phyloP scores from a whole-genome alignment of 2,888 invertebrate species.

The Chrysolina haemoptera region DNA sequence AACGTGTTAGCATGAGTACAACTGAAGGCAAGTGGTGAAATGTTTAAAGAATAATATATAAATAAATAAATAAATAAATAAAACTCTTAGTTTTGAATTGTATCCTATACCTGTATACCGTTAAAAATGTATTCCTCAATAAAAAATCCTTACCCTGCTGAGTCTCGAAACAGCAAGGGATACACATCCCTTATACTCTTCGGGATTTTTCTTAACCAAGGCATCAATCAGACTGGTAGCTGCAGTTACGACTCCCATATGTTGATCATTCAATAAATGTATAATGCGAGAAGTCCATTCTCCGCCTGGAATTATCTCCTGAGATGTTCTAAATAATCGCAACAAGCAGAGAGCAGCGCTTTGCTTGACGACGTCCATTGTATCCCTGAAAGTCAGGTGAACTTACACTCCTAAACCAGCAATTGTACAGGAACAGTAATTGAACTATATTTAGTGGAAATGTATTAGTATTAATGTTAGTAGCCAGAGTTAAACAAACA shows the following conservation, averaged over 20 bases:
- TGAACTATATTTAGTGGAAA: too few relatives aligned
- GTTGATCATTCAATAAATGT: conserved; percentile 98
- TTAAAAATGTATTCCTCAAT: too few relatives aligned
- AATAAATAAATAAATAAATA: too few relatives aligned
- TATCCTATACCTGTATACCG: too few relatives aligned
- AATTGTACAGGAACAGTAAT: not conserved
- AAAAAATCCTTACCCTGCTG: conserved; percentile 77
- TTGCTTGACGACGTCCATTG: conserved; percentile 99
- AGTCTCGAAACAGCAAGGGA: conserved; percentile 97
- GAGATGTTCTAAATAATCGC: conserved; percentile 93
- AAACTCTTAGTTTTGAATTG: too few relatives aligned
- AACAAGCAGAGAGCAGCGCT: conserved; percentile 97
- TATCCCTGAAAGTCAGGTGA: conserved; percentile 79
- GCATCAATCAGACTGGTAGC: conserved; percentile 98
- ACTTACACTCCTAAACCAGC: not conserved
- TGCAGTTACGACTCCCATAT: conserved; percentile 99
- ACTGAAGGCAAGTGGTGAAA: too few relatives aligned
- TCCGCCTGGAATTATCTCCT: conserved; percentile 96
- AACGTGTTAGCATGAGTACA: too few relatives aligned
- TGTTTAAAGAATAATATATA: too few relatives aligned
- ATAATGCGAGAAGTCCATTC: conserved; percentile 99
- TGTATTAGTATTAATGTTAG: too few relatives aligned
- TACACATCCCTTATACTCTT: conserved; percentile 99
- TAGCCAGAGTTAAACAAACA: too few relatives aligned
- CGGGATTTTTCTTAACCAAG: conserved; percentile 97